Percentiles rank a stretch among this genome's conserved stretches.
These are phyloP conservation scores for Drosophila biarmipes DNA, from an alignment of 1,140 invertebrate species.

Conservation along the genomic window DNA sequence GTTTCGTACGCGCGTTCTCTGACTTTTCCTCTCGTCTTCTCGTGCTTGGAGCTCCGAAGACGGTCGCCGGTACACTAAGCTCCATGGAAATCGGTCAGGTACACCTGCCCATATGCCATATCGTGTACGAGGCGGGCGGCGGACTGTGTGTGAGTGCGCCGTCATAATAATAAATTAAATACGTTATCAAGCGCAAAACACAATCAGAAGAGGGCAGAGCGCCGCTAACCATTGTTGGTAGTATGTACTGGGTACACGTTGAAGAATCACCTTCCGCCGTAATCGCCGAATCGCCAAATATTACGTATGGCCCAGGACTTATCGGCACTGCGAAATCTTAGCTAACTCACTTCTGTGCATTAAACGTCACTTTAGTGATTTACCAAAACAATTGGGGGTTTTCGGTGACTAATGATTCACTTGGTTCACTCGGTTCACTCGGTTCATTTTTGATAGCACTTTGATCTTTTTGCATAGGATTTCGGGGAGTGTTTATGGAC, in stretches of 20 bases:
- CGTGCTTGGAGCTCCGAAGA: conserved; percentile 74
- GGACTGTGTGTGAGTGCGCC: conserved; percentile 19
- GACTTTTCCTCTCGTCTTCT: conserved; percentile 46
- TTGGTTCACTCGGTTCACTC: background rate
- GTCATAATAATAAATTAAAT: conserved; percentile 80
- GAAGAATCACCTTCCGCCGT: background rate
- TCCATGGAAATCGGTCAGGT: conserved; percentile 38
- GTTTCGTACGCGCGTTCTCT: conserved; percentile 26
- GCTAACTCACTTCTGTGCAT: background rate
- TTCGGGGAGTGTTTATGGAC: background rate
- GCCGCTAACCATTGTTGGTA: conserved; percentile 7
- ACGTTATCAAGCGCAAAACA: conserved; percentile 62
- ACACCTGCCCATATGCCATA: conserved; percentile 12
- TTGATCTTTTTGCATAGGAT: background rate
- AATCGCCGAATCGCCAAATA: background rate
- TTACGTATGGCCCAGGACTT: conserved; percentile 11
- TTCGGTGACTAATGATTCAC: background rate
- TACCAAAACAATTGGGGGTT: background rate
- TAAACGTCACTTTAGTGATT: background rate
- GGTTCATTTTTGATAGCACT: background rate
- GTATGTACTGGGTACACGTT: conserved; percentile 3
- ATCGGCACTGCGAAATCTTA: conserved; percentile 3
- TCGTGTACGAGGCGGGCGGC: background rate
- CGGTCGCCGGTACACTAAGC: conserved; percentile 73
- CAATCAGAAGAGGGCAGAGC: conserved; percentile 24